Percentiles rank a stretch among this genome's conserved stretches.
These are phyloP conservation scores for Nebria salina DNA, from an alignment of 2,888 invertebrate genomes.

Conservation along the genomic window DNA sequence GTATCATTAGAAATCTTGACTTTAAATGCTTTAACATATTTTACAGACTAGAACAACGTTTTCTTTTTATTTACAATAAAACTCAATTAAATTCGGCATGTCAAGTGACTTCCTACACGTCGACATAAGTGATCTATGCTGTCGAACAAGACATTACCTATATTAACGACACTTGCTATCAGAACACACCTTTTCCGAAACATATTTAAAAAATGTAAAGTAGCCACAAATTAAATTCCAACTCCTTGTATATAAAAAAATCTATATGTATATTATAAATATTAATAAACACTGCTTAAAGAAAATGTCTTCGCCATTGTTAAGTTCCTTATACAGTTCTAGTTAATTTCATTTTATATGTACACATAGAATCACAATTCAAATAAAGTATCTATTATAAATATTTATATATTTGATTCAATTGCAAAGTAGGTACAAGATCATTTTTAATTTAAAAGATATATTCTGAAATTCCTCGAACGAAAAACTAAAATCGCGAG, in stretches of 20 bases:
- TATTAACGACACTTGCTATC: conserved; percentile 24
- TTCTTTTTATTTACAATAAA: conserved; percentile 25
- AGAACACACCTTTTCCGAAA: background rate
- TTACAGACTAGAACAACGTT: background rate
- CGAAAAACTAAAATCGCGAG: background rate
- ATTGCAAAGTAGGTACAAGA: background rate
- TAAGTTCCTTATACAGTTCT: too few species aligned
- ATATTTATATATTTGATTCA: background rate
- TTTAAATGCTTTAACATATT: background rate
- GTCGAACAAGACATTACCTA: conserved; percentile 26
- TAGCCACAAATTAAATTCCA: background rate
- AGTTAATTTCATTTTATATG: background rate
- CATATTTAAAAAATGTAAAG: background rate
- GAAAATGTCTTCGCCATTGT: too few species aligned
- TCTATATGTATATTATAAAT: too few species aligned
- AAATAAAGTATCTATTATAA: background rate
- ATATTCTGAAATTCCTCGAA: background rate
- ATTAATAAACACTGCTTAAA: too few species aligned
- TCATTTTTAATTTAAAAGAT: background rate
- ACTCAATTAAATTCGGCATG: conserved; percentile 35
- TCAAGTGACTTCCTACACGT: conserved; percentile 29
- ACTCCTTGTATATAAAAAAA: background rate
- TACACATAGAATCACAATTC: background rate
- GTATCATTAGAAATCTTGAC: background rate
- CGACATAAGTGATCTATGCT: conserved; percentile 36